Evolutionary conservation across 2,888 invertebrate species (phyloP), one percentile per base, ranked within the genome.

Genomic region (Spilosoma lubricipeda): DNA sequence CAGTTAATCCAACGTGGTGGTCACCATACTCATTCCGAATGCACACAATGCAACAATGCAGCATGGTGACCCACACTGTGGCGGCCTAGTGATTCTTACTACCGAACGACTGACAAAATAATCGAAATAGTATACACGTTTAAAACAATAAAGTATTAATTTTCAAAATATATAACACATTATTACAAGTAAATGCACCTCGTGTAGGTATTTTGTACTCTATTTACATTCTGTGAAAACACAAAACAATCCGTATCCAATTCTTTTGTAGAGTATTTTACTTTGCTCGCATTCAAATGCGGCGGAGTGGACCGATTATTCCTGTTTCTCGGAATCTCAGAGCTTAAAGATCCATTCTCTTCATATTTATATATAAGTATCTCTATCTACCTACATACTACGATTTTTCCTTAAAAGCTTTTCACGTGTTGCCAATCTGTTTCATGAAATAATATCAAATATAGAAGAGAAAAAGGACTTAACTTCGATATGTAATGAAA

Each of bases 261-360:
- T 85, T 84, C 83, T 80, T 85, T 84, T 83, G 84, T 84, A 77
- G 79, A 64, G 69, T 77, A 70, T 78, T 83, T 76, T 74, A 74
- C 77, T 74, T 75, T 72, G 71, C 77, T 85, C 76, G 67, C 78
- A 85, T 84, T 84, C 77, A 82, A 79, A 80, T 71, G 80, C 84
- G 83, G 74, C 75, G 76, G 71, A 82, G 80, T 83, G 76, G 72
- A 83, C 80, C 76, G 79, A 81, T 82, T 85, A 81, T 82, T 76
- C 74, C 71, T 76, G 80, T 80, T 84, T 80, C 77, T 74, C 67
- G 71, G 74, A 79, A 76, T 65, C 71, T 73, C 63, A 42, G 68
- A 68, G 68, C 73, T 78, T 67, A 63, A 66, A 77, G 74, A 76
- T 77, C 76, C 74, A 76, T 79, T 83, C 76, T 84, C 65, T 73